Evolutionary conservation across 2,797 vertebrate species (phyloP).

Genomic region (Fistularia tabacaria): DNA sequence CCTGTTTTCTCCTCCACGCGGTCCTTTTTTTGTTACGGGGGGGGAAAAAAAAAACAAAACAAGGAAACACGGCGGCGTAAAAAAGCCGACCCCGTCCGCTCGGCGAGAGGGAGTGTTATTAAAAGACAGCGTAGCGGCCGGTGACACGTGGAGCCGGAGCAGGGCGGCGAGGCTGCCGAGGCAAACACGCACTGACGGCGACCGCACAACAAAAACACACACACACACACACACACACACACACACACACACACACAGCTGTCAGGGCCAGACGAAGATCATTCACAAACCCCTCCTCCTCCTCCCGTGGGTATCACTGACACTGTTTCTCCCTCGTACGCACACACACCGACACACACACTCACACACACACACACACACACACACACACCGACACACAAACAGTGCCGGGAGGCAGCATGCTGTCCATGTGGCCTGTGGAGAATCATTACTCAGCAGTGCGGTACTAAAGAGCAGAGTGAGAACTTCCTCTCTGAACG

Average conservation of each 20-base stretch:
- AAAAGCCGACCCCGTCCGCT: background rate
- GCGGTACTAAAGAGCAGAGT: constrained; percentile 51
- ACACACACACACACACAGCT: constrained; percentile 74
- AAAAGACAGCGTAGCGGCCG: constrained; percentile 44
- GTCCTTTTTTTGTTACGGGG: too few relatives aligned
- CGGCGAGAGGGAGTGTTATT: constrained; percentile 21
- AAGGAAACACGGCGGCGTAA: too few relatives aligned
- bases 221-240: constrained; percentile 16
- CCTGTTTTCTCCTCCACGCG: too few relatives aligned
- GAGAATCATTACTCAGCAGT: constrained; percentile 80
- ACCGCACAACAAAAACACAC: constrained; percentile 8
- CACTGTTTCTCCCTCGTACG: constrained; percentile 62
- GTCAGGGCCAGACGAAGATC: constrained; percentile 75
- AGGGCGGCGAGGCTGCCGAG: constrained; percentile 62
- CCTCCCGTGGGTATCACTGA: constrained; percentile 73
- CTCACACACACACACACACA: constrained; percentile 11
- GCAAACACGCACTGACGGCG: constrained; percentile 20
- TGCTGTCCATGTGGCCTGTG: constrained; percentile 71
- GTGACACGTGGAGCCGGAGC: constrained; percentile 66
- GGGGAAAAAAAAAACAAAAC: too few relatives aligned
- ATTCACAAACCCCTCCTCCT: constrained; percentile 72
- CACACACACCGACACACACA: constrained; percentile 17
- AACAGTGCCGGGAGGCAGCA: constrained; percentile 66
- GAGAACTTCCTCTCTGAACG: constrained; percentile 57
- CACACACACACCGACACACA: constrained; percentile 39